Conservation (phyloP, 2,113 vertebrate species). For the Hippolais icterina region DNA sequence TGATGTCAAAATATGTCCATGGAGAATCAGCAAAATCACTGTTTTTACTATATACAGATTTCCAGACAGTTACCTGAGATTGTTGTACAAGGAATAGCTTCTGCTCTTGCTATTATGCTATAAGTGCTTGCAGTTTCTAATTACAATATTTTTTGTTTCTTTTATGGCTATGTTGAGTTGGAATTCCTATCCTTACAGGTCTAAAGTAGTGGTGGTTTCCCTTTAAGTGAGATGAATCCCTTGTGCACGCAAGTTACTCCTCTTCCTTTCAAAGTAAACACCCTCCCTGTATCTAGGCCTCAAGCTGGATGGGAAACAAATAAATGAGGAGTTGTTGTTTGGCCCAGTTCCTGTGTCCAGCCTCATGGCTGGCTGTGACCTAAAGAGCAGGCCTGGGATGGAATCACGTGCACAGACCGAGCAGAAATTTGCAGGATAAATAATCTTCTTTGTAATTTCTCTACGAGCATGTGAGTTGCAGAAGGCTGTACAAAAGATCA, state of each 20-base stretch:
- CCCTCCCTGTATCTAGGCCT: background rate
- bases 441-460: background rate
- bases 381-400: background rate
- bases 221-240: background rate
- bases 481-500: background rate
- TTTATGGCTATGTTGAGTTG: background rate
- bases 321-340: slow-evolving; percentile 3
- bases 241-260: rapidly evolving
- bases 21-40: background rate
- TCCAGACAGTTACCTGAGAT: background rate
- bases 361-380: background rate
- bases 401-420: background rate
- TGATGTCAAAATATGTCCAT: background rate
- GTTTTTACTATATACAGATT: background rate
- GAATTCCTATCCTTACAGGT: background rate
- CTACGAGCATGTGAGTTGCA: background rate
- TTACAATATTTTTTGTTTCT: background rate
- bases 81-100: background rate
- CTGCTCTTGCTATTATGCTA: background rate
- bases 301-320: slow-evolving; percentile 7
- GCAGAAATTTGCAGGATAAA: background rate
- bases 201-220: background rate
- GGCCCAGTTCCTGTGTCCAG: background rate
- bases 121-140: background rate
- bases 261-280: slow-evolving; percentile 3